Base-by-base conservation (phyloP, 1,140 invertebrate genomes). In the Drosophila sp. region DNA sequence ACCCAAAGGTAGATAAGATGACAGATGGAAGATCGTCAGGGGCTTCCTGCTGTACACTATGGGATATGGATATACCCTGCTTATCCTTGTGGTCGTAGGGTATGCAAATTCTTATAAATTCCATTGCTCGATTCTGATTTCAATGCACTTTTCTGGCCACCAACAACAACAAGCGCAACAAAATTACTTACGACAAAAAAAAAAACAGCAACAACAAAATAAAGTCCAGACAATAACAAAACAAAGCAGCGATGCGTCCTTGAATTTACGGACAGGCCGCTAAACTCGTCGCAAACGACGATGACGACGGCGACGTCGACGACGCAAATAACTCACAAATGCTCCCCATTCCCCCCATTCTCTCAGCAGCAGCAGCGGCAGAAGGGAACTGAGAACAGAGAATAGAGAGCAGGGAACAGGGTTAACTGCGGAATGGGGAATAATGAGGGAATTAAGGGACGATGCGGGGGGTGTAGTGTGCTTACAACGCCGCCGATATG, bases 171-270 rank as follows among this genome's bases (percentile, higher is more conserved):
- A 35, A 60, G 23, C 44, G 44, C 60, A 72, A 54, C 61, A 54
- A 65, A 67, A 54, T 62, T 62, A 62, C 58, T 57, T 67, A 30
- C 35, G 60, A 33, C 61, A 60, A 25, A 50, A 56, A 55, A 56
- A 33, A 32, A 57, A 32, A 83, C 79, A 79, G 87, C 79, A 87
- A 79, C 71, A 87, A 87, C 78, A 82, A 86, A 87, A 79, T 72
- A 82, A 58, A 58, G 56, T 79, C 83, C 83, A 86, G 83, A 86
- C 83, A 87, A 83, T 79, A 87, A 86, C 83, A 82, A 86, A 87
- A 79, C 79, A 82, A 86, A 79, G 67, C 79, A 79, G 65, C 79
- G 69, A 5, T 66, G 67, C 76, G 83, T 86, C 83, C 83, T 86
- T 86, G 83, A 86, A 86, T 79, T 70, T 30, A 57, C 60, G 72